Conservation (phyloP, 2,888 invertebrate genomes). For the Andricus curvator region DNA sequence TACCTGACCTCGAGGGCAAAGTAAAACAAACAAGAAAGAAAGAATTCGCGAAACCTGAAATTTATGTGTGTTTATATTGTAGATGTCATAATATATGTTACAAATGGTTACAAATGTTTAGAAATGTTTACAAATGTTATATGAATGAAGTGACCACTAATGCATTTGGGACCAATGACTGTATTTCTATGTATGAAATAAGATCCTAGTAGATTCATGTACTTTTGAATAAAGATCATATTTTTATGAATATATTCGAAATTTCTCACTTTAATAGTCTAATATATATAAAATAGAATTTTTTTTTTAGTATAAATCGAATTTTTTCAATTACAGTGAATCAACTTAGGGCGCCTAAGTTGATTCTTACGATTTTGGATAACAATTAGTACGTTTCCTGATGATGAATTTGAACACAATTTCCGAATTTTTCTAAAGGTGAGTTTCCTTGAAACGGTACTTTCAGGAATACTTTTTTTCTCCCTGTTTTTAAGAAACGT, state of each 20-base stretch:
- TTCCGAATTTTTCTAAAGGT: no score
- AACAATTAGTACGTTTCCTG: no score
- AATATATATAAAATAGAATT: not conserved
- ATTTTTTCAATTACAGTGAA: not conserved
- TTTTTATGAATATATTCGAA: constrained; percentile 50
- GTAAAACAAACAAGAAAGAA: constrained; percentile 50
- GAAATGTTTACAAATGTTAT: constrained; percentile 67
- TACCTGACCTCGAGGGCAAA: constrained; percentile 73
- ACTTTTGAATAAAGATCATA: constrained; percentile 60
- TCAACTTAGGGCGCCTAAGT: no score
- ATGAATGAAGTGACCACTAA: constrained; percentile 60
- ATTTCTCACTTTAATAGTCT: not conserved
- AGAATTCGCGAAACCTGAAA: constrained; percentile 45
- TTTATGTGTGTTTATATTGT: constrained; percentile 66
- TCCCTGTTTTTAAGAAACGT: no score
- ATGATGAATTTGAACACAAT: no score
- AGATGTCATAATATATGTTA: constrained; percentile 73
- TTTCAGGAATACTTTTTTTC: no score
- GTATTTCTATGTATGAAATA: constrained; percentile 63
- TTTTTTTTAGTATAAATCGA: not conserved
- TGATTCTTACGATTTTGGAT: no score
- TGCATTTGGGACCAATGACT: constrained; percentile 68
- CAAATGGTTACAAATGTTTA: constrained; percentile 54
- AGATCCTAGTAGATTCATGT: constrained; percentile 60
- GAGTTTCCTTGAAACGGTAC: no score